Percentiles rank a stretch among this genome's conserved stretches.
These are phyloP conservation scores for Anguilla pacifica DNA, from an alignment of 2,797 vertebrate species.

Conservation along the genomic window DNA sequence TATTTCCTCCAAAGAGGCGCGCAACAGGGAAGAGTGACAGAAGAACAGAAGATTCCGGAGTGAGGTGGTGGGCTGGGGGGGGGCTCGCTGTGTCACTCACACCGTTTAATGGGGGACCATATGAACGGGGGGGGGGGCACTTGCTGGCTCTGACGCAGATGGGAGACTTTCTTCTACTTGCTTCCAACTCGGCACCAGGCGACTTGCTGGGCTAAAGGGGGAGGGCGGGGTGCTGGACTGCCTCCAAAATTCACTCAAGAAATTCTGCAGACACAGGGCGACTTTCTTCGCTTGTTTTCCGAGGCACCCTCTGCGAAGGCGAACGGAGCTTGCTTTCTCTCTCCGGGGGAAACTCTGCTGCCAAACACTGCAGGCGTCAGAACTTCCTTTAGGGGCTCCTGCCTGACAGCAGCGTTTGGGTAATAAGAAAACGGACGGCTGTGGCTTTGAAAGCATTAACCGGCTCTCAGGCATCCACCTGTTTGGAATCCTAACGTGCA, in stretches of 20 bases:
- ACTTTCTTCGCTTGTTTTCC: background rate
- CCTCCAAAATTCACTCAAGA: background rate
- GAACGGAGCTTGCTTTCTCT: background rate
- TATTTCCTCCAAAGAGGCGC: background rate
- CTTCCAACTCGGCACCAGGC: background rate
- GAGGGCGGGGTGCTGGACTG: background rate
- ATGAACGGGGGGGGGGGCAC: conserved; percentile 9
- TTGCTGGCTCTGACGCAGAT: background rate
- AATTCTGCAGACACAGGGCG: background rate
- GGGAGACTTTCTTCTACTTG: background rate
- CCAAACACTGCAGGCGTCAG: background rate
- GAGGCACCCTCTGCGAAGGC: background rate
- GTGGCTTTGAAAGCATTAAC: background rate
- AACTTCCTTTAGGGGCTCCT: background rate
- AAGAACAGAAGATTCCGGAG: background rate
- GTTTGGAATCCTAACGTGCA: background rate
- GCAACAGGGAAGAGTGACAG: background rate
- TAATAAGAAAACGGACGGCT: background rate
- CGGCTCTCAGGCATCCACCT: background rate
- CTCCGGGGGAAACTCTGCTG: background rate
- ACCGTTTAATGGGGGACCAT: background rate
- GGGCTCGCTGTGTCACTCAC: background rate
- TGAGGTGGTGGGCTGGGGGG: background rate
- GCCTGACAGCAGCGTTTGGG: background rate
- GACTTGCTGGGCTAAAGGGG: background rate